A percentile compares a stretch with the other conserved stretches of the same genome.
These are phyloP conservation scores for Neuroterus valhalla DNA, from an alignment of 1,140 invertebrate species.

Conservation along the genomic window DNA sequence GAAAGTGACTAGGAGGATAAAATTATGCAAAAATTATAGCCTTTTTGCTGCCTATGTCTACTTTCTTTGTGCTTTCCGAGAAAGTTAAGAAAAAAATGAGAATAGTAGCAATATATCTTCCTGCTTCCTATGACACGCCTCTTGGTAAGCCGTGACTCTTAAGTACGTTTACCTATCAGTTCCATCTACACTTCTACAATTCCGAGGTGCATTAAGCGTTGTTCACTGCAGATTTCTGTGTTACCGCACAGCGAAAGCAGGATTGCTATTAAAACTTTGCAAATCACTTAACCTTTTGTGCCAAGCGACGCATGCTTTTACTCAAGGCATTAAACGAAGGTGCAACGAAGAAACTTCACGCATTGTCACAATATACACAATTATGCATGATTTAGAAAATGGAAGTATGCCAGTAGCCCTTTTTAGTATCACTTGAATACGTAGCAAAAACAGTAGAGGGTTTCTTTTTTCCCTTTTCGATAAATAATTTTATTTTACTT, in stretches of 20 bases:
- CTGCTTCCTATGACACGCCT: conserved; percentile 22
- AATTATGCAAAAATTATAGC: conserved; percentile 11
- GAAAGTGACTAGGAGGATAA: neutral
- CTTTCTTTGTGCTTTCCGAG: conserved; percentile 2
- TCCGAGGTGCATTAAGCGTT: conserved; percentile 23
- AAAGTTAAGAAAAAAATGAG: conserved; percentile 24
- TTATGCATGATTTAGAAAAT: too few species aligned
- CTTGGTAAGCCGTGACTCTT: conserved; percentile 27
- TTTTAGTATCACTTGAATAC: too few species aligned
- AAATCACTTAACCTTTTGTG: conserved; percentile 31
- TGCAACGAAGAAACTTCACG: conserved; percentile 5
- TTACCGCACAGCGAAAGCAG: conserved; percentile 7
- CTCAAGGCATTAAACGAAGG: neutral
- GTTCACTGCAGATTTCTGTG: conserved; percentile 8
- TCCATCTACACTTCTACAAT: conserved; percentile 27
- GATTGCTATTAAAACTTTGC: conserved; percentile 18
- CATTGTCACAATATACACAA: neutral
- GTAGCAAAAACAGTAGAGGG: too few species aligned
- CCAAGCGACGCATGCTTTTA: neutral
- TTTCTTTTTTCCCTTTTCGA: neutral
- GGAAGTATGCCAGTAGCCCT: too few species aligned
- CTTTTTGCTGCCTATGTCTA: conserved; percentile 17
- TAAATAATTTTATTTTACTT: conserved; percentile 44
- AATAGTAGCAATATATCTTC: conserved; percentile 29
- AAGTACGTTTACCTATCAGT: conserved; percentile 26